A percentile compares a stretch with the other conserved stretches of the same genome.
These are phyloP conservation scores for Zapornia atra DNA, from an alignment of 2,113 vertebrate species.

Conservation along the genomic window DNA sequence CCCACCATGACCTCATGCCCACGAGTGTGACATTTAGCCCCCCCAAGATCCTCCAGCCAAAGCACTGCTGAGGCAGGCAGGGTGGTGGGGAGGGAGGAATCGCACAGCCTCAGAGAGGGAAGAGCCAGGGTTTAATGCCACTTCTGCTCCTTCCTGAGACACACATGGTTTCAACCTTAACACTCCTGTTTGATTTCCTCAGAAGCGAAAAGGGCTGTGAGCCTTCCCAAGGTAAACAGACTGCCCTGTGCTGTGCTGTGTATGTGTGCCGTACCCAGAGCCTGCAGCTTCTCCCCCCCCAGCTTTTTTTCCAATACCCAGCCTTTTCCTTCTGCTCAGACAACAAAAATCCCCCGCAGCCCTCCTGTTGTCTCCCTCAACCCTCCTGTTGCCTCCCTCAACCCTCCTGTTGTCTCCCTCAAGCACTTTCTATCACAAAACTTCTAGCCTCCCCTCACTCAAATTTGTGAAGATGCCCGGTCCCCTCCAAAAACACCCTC, in stretches of 20 bases:
- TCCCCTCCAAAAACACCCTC: background rate
- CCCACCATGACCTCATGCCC: background rate
- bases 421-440: background rate
- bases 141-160: background rate
- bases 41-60: rapidly evolving
- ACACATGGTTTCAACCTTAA: background rate
- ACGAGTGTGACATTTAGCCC: rapidly evolving
- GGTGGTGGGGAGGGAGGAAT: background rate
- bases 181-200: background rate
- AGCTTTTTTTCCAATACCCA: background rate
- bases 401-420: background rate
- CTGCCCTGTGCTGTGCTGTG: background rate
- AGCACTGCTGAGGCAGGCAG: background rate
- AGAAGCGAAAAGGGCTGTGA: background rate
- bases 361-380: background rate
- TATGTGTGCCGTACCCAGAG: background rate
- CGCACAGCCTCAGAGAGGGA: background rate
- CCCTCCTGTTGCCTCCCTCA: no score
- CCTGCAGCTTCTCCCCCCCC: background rate
- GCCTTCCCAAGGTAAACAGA: slow-evolving; percentile 9
- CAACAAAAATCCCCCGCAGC: background rate
- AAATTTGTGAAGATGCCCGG: background rate
- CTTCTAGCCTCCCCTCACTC: background rate
- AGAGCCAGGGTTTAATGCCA: background rate
- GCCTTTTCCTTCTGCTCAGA: background rate